These are phyloP conservation scores for Setophaga kirtlandii DNA, from an alignment of 2,113 vertebrate genomes.

Conservation along the genomic window DNA sequence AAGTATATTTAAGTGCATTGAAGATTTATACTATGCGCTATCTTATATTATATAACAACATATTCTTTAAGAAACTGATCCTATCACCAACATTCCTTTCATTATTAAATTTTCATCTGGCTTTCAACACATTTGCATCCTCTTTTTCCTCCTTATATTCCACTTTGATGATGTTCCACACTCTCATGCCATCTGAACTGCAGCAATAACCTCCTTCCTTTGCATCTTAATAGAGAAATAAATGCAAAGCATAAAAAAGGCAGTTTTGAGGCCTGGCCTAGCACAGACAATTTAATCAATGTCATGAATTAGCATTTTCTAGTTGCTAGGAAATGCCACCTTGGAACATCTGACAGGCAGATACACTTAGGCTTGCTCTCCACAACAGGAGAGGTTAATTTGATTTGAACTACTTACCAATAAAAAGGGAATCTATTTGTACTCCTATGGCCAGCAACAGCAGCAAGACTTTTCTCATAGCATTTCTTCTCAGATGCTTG, in stretches of 20 bases:
- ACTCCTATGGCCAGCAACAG: constrained; percentile 27
- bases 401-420: constrained; percentile 66
- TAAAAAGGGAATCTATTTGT: constrained; percentile 77
- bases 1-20: background rate
- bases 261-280: constrained; percentile 42
- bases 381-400: constrained; percentile 70
- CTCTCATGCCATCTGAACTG: background rate
- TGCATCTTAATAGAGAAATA: constrained; percentile 65
- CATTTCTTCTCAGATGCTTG: background rate
- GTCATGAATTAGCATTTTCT: constrained; percentile 75
- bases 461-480: background rate
- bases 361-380: constrained; percentile 50
- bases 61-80: background rate
- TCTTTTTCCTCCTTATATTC: background rate
- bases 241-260: constrained; percentile 64
- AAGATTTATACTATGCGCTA: background rate
- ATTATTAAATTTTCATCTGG: background rate
- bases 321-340: constrained; percentile 73
- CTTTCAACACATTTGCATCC: background rate
- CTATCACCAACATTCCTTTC: background rate
- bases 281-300: constrained; percentile 72
- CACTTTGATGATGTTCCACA: background rate
- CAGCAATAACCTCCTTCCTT: background rate
- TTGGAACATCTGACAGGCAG: constrained; percentile 44
- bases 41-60: background rate